These are phyloP conservation scores for Sitophilus oryzae DNA, from an alignment of 1,140 invertebrate genomes.

Conservation along the genomic window DNA sequence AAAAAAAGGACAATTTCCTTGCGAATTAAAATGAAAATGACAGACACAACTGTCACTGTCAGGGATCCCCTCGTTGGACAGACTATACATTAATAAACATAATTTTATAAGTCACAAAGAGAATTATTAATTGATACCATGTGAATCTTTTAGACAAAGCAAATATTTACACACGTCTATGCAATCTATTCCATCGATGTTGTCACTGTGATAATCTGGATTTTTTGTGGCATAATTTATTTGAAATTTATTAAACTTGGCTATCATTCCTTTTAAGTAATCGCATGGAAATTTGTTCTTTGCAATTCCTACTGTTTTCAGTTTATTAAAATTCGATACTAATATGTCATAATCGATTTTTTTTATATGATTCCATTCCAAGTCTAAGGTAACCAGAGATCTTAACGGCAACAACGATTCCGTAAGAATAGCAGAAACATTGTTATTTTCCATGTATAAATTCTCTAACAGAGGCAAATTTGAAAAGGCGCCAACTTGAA, in stretches of 20 bases:
- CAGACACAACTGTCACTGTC: too few species aligned
- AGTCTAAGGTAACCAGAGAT: neutral
- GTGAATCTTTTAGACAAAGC: constrained; percentile 18
- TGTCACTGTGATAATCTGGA: constrained; percentile 8
- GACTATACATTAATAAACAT: too few species aligned
- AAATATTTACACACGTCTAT: constrained; percentile 21
- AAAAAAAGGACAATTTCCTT: too few species aligned
- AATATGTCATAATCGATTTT: neutral
- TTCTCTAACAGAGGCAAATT: constrained; percentile 2
- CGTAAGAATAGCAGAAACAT: constrained; percentile 4
- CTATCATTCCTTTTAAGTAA: constrained; percentile 10
- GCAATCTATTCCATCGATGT: constrained; percentile 17
- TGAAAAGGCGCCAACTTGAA: constrained; percentile 16
- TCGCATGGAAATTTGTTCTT: constrained; percentile 19
- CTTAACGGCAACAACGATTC: constrained; percentile 13
- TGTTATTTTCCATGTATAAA: constrained; percentile 10
- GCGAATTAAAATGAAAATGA: too few species aligned
- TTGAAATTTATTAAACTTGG: neutral
- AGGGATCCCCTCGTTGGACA: too few species aligned
- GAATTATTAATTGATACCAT: constrained; percentile 19
- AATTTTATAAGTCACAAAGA: neutral
- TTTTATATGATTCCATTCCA: constrained; percentile 19
- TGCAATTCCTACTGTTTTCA: constrained; percentile 8
- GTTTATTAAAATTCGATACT: neutral
- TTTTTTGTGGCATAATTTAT: constrained; percentile 6